Conservation (phyloP, 2,888 invertebrate genomes). For the Dolichomitus sp. region DNA sequence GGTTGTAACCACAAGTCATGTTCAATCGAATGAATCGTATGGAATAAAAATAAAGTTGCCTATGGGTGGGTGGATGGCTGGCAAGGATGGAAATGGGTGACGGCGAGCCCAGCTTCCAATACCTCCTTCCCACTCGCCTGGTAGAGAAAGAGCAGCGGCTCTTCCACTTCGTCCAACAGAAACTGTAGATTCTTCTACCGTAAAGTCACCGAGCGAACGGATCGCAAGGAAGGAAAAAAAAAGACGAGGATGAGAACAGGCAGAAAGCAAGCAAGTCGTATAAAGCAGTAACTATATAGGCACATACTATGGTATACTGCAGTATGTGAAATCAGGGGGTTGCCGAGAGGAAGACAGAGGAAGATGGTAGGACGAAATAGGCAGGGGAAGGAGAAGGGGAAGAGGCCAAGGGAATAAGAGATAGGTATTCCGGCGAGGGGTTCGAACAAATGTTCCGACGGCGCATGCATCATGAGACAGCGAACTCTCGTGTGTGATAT, state of each 20-base stretch:
- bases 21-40: constrained; percentile 83
- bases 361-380: constrained; percentile 39
- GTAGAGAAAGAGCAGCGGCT: constrained; percentile 33
- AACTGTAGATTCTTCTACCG: constrained; percentile 31
- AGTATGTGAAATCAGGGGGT: background rate
- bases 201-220: constrained; percentile 37
- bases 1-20: constrained; percentile 83
- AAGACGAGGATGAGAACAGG: background rate
- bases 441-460: constrained; percentile 61
- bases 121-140: background rate
- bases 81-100: constrained; percentile 9
- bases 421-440: constrained; percentile 51
- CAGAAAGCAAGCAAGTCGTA: constrained; percentile 33
- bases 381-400: background rate
- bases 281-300: constrained; percentile 52
- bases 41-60: constrained; percentile 82
- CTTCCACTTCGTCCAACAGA: constrained; percentile 25
- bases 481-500: constrained; percentile 36
- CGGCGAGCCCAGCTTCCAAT: constrained; percentile 46
- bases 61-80: constrained; percentile 43
- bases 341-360: constrained; percentile 20
- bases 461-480: constrained; percentile 61
- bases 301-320: constrained; percentile 12
- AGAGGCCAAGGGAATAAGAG: constrained; percentile 47
- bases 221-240: constrained; percentile 1